Percentiles rank a stretch among this genome's conserved stretches.
Evolutionary conservation across 2,113 vertebrate genomes (phyloP).

Genomic region (Pituophis catenifer): DNA sequence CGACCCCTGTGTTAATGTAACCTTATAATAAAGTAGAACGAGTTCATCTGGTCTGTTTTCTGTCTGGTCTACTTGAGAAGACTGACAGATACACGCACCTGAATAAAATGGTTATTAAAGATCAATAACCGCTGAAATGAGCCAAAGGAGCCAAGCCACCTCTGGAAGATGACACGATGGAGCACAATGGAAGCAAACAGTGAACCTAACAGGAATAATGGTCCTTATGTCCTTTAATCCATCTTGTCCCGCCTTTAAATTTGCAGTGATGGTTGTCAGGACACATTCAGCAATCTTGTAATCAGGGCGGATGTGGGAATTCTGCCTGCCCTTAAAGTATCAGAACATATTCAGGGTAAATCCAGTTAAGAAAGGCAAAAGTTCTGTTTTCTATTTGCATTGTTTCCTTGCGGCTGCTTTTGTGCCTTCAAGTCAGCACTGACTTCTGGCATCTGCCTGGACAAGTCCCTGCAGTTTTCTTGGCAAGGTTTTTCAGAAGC

Average conservation of each 20-base stretch:
- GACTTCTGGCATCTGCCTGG: neutral
- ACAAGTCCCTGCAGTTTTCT: neutral
- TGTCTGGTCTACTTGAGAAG: neutral
- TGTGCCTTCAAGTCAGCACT: neutral
- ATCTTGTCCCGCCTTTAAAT: neutral
- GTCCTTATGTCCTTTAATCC: neutral
- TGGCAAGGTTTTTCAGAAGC: neutral
- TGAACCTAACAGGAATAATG: neutral
- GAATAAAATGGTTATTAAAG: neutral
- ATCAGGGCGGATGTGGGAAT: neutral
- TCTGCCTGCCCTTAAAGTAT: neutral
- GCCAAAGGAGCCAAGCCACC: neutral
- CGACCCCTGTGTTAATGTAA: no score
- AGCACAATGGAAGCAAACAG: neutral
- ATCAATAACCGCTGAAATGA: neutral
- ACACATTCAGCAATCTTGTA: neutral
- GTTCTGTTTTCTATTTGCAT: neutral
- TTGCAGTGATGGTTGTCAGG: neutral
- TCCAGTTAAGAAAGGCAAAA: neutral
- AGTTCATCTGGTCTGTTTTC: neutral
- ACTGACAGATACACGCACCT: neutral
- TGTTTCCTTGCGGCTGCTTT: neutral
- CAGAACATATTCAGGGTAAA: neutral
- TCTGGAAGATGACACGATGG: neutral
- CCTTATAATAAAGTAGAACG: neutral